Evolutionary conservation across 2,113 vertebrate species (phyloP).

Genomic region (Andinoacara biseriatus): DNA sequence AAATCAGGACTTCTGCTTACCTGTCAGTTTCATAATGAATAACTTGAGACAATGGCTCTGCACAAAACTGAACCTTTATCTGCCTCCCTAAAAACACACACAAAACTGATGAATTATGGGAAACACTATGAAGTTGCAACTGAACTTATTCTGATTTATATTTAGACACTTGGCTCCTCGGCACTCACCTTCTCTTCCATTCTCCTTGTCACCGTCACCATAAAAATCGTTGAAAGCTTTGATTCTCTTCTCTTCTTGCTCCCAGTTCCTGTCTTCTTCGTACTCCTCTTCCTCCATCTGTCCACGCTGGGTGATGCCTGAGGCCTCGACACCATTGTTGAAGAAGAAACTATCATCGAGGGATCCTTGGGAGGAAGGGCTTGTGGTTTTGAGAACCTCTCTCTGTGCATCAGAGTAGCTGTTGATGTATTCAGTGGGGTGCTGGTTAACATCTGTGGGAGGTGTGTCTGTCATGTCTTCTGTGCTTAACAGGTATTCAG

Average conservation of each 20-base stretch:
- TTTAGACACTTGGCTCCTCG: neutral
- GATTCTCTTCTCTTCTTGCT: conserved; percentile 75
- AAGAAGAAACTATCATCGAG: conserved; percentile 67
- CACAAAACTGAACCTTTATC: conserved; percentile 70
- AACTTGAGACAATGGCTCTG: conserved; percentile 60
- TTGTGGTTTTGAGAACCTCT: neutral
- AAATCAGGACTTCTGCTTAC: conserved; percentile 13
- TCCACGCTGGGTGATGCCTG: conserved; percentile 22
- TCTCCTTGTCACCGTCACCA: conserved; percentile 43
- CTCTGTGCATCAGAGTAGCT: conserved; percentile 24
- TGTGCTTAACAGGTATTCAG: conserved; percentile 38
- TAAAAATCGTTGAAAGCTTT: conserved; percentile 77
- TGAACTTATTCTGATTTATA: neutral
- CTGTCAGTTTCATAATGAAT: conserved; percentile 67
- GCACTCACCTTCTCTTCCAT: conserved; percentile 62
- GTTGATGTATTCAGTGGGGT: conserved; percentile 1
- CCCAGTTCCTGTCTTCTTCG: conserved; percentile 73
- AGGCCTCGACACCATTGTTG: conserved; percentile 8
- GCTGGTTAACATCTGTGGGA: conserved; percentile 14
- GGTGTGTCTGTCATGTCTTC: conserved; percentile 16
- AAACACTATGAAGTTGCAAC: neutral
- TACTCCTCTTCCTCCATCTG: conserved; percentile 44
- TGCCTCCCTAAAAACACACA: conserved; percentile 55
- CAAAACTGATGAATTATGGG: neutral
- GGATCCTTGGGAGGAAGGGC: conserved; percentile 42